These are phyloP conservation scores for Dicycla oo DNA, from an alignment of 2,888 invertebrate genomes.

Conservation along the genomic window DNA sequence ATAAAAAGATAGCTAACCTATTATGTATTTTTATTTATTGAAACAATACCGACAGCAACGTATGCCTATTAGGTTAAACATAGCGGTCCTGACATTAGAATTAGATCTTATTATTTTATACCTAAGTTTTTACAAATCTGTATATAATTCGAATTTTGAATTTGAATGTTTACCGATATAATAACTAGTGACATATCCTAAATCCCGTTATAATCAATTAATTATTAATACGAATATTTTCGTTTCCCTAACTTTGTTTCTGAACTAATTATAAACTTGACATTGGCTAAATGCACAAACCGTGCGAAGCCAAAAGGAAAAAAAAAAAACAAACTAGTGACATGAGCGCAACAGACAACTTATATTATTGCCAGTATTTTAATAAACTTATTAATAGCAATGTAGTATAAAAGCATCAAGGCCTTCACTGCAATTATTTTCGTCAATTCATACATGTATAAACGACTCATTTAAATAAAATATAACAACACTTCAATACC, in stretches of 20 bases:
- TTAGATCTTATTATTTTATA: no score
- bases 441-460: neutral
- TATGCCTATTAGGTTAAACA: no score
- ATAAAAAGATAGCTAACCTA: neutral
- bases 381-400: neutral
- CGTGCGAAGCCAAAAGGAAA: no score
- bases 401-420: neutral
- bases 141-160: no score
- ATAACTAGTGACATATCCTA: neutral
- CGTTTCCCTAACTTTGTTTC: no score
- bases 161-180: neutral
- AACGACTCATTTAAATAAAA: conserved; percentile 30
- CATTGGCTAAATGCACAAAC: no score
- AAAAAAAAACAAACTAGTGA: no score
- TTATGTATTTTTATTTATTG: neutral
- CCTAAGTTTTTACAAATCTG: no score
- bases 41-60: neutral
- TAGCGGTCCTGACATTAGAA: no score
- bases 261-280: no score
- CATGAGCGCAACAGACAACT: conserved; percentile 1
- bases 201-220: no score
- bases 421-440: conserved; percentile 15
- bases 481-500: conserved; percentile 25
- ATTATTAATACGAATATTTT: no score
- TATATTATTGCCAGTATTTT: neutral